These are phyloP conservation scores for Polymixis lichenea DNA, from an alignment of 2,888 invertebrate genomes.

Conservation along the genomic window DNA sequence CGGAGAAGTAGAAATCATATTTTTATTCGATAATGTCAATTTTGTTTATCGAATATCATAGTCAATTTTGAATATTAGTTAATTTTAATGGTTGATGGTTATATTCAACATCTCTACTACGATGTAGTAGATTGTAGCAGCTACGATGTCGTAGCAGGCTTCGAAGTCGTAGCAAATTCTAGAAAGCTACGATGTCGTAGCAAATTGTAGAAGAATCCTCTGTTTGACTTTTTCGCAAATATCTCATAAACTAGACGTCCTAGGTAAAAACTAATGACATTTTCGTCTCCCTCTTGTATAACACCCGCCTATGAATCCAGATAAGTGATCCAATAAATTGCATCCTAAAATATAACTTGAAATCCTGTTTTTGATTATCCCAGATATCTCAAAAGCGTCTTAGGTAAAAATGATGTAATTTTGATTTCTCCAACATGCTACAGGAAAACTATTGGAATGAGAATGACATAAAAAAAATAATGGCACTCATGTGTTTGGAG, in stretches of 20 bases:
- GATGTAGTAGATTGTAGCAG: too few species aligned
- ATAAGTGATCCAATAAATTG: not conserved
- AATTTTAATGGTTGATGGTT: too few species aligned
- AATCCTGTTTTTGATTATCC: not conserved
- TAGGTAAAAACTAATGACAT: not conserved
- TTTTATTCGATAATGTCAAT: too few species aligned
- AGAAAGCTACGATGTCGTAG: not conserved
- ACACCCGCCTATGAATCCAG: not conserved
- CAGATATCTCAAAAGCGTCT: not conserved
- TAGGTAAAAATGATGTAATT: too few species aligned
- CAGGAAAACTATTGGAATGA: too few species aligned
- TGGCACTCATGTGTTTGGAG: too few species aligned
- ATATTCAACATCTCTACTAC: too few species aligned
- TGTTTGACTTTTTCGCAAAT: not conserved
- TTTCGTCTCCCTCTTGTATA: not conserved
- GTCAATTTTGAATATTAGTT: too few species aligned
- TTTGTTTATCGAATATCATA: too few species aligned
- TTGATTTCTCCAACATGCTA: too few species aligned
- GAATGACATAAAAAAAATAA: too few species aligned
- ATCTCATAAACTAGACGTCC: not conserved
- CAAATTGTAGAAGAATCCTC: not conserved
- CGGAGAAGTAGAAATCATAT: too few species aligned
- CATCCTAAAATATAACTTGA: not conserved
- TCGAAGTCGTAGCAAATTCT: not conserved
- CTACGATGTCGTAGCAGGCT: not conserved